Conservation (phyloP, 2,888 invertebrate species). For the Lepidocyrtinus sp. region DNA sequence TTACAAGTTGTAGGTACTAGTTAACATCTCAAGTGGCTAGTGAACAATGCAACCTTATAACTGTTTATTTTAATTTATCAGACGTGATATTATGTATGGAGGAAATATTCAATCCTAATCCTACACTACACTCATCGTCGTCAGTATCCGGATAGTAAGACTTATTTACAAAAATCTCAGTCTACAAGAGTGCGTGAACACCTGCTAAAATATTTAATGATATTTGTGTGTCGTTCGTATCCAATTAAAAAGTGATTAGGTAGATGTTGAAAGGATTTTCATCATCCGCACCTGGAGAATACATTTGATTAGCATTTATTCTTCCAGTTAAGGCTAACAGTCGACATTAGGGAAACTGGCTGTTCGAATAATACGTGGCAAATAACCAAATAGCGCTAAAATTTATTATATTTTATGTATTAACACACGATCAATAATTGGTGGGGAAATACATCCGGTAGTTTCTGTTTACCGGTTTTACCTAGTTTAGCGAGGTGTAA, state of each 20-base stretch:
- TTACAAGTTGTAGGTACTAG: not conserved
- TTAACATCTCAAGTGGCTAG: not conserved
- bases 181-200: not conserved
- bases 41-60: not conserved
- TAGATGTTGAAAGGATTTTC: not conserved
- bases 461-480: not conserved
- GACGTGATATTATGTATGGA: not conserved
- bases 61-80: not conserved
- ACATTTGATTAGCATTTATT: not conserved
- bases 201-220: not conserved
- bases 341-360: not conserved
- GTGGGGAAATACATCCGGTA: not conserved
- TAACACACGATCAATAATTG: not conserved
- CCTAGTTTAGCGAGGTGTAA: too few relatives aligned
- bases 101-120: too few relatives aligned
- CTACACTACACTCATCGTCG: too few relatives aligned
- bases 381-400: not conserved
- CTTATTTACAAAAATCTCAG: not conserved
- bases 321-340: too few relatives aligned
- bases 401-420: not conserved
- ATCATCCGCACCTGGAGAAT: not conserved
- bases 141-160: not conserved
- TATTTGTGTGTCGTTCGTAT: not conserved
- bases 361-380: not conserved
- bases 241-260: not conserved